These are phyloP conservation scores for Athene noctua DNA, from an alignment of 2,113 vertebrate species.

Conservation along the genomic window DNA sequence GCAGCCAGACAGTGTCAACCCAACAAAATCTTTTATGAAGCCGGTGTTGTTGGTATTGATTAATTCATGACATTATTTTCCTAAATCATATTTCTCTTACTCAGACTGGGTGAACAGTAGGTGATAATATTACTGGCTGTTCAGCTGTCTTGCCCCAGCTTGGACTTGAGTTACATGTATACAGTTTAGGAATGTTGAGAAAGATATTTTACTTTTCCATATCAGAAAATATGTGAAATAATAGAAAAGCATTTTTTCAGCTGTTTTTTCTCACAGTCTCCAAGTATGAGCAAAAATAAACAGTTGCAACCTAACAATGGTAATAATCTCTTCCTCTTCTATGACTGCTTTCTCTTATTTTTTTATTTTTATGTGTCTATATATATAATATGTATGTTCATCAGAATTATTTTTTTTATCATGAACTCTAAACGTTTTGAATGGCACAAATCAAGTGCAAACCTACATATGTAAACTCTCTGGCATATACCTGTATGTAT, in stretches of 20 bases:
- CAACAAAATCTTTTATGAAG: background rate
- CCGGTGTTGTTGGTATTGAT: background rate
- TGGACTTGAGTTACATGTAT: background rate
- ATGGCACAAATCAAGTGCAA: background rate
- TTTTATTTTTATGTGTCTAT: background rate
- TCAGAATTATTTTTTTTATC: background rate
- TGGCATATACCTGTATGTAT: background rate
- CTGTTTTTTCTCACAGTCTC: background rate
- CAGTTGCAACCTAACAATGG: background rate
- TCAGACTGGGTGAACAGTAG: background rate
- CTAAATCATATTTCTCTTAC: background rate
- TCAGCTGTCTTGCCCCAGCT: background rate
- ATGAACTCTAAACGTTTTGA: background rate
- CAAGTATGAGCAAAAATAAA: background rate
- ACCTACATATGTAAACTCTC: background rate
- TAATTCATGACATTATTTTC: background rate
- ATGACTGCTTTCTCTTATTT: background rate
- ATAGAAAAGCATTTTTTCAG: background rate
- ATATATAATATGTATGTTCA: background rate
- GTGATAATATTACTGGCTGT: background rate
- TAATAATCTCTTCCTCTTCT: background rate
- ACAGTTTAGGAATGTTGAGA: background rate
- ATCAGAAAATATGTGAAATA: background rate
- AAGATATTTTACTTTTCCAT: background rate
- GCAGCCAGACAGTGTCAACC: background rate